phyloP scores from a whole-genome alignment of 2,797 vertebrate genomes.

The Hoplostethus mediterraneus region DNA sequence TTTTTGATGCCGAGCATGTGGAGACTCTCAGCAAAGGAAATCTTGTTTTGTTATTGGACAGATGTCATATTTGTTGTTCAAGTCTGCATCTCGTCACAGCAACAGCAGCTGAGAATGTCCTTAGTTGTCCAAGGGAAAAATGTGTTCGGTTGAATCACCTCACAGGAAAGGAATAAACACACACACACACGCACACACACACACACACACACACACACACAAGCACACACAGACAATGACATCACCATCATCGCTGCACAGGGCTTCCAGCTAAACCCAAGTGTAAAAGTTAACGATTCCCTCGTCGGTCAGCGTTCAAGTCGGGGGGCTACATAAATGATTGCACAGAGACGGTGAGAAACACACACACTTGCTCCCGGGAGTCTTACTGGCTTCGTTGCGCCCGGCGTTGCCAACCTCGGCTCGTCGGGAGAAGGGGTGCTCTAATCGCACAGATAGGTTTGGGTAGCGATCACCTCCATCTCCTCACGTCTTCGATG shows the following conservation, averaged over 20 bases:
- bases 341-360: slow-evolving; percentile 29
- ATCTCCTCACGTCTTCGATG: slow-evolving; percentile 60
- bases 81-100: slow-evolving; percentile 33
- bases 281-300: slow-evolving; percentile 54
- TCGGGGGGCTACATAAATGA: slow-evolving; percentile 38
- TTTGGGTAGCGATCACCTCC: slow-evolving; percentile 38
- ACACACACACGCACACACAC: slow-evolving; percentile 22
- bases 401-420: not conserved
- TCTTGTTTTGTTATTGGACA: slow-evolving; percentile 30
- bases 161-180: slow-evolving; percentile 15
- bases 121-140: slow-evolving; percentile 6
- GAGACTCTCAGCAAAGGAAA: slow-evolving; percentile 15
- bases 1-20: slow-evolving; percentile 6
- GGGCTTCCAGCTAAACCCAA: slow-evolving; percentile 30
- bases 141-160: slow-evolving; percentile 28
- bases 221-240: slow-evolving; percentile 21
- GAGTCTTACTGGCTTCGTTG: not conserved
- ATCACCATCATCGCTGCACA: slow-evolving; percentile 11
- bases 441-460: slow-evolving; percentile 18
- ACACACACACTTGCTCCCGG: not conserved
- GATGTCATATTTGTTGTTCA: slow-evolving; percentile 42
- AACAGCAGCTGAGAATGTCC: slow-evolving; percentile 38
- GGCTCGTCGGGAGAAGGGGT: slow-evolving; percentile 20
- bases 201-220: slow-evolving; percentile 14
- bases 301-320: slow-evolving; percentile 3